Conservation (phyloP, 2,888 invertebrate genomes). For the Papilio elwesi region DNA sequence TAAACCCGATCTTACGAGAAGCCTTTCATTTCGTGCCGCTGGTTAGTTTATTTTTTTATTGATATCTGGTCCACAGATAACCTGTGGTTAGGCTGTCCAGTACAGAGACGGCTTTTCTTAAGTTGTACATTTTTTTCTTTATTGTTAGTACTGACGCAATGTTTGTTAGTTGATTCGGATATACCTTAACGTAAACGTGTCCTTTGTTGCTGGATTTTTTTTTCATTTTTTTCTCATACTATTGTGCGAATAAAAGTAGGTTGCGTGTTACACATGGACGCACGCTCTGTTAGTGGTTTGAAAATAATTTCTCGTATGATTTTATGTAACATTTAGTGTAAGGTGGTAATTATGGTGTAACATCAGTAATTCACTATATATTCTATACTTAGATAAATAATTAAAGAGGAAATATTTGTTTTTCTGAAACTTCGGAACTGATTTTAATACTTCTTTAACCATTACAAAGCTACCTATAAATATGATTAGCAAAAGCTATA, state of each 20-base stretch:
- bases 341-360: neutral
- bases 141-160: constrained; percentile 15
- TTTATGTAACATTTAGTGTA: neutral
- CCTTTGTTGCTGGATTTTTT: constrained; percentile 25
- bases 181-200: neutral
- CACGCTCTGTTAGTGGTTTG: neutral
- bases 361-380: neutral
- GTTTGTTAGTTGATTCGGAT: constrained; percentile 6
- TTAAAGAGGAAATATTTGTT: too few relatives aligned
- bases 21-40: constrained; percentile 67
- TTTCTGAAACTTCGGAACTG: too few relatives aligned
- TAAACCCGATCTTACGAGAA: constrained; percentile 51
- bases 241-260: constrained; percentile 23
- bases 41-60: constrained; percentile 61
- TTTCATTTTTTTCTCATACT: constrained; percentile 14
- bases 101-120: constrained; percentile 49
- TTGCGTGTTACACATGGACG: constrained; percentile 13
- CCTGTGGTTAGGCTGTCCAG: constrained; percentile 36
- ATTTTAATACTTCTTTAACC: too few relatives aligned
- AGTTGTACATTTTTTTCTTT: constrained; percentile 3
- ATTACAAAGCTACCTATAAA: too few relatives aligned
- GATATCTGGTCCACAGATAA: constrained; percentile 52
- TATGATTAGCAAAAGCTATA: too few relatives aligned
- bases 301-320: constrained; percentile 2
- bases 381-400: too few relatives aligned